These are phyloP conservation scores for Sarcoramphus papa DNA, from an alignment of 2,797 vertebrate genomes.

Conservation along the genomic window DNA sequence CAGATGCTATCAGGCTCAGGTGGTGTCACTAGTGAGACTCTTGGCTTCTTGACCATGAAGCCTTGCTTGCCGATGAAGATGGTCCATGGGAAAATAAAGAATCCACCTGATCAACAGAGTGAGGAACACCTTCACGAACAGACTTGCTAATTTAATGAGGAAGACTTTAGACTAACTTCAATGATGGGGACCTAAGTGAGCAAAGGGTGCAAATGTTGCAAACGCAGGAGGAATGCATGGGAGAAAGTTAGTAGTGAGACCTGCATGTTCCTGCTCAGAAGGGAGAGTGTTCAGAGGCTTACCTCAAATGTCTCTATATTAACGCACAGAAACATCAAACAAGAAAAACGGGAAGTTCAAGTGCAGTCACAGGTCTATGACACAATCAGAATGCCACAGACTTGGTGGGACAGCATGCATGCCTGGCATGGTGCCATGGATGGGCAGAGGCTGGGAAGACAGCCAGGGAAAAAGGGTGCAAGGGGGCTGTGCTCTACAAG, in stretches of 20 bases:
- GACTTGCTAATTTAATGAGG: not conserved
- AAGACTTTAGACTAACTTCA: not conserved
- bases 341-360: not conserved
- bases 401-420: not conserved
- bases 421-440: not conserved
- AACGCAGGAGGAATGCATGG: not conserved
- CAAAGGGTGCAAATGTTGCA: not conserved
- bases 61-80: not conserved
- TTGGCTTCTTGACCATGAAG: not conserved
- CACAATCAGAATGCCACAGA: not conserved
- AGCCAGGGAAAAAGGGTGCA: not conserved
- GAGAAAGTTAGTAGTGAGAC: not conserved
- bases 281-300: not conserved
- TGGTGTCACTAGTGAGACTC: not conserved
- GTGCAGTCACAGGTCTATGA: not conserved
- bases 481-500: not conserved
- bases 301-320: not conserved
- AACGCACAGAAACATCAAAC: not conserved
- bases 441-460: not conserved
- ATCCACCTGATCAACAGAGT: not conserved
- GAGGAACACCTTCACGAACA: not conserved
- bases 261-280: not conserved
- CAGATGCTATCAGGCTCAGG: not conserved
- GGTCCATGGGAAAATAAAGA: not conserved
- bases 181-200: not conserved